Percentiles rank a stretch among this genome's conserved stretches.
phyloP scores from a whole-genome alignment of 1,140 invertebrate species.

The Asbolus verrucosus region DNA sequence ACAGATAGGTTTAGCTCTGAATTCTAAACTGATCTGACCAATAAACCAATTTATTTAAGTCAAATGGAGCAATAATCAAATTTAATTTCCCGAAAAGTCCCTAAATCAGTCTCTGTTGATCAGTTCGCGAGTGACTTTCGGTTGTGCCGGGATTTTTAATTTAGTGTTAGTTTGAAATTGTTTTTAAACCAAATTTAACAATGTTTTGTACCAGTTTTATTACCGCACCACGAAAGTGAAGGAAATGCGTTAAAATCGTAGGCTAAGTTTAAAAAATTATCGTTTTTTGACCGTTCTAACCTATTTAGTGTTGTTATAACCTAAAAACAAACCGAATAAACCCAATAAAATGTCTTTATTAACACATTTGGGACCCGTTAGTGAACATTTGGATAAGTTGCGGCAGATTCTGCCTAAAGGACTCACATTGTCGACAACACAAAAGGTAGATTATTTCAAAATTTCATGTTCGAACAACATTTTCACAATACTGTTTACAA shows the following conservation, averaged over 20 bases:
- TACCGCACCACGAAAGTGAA: not conserved
- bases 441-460: constrained; percentile 62
- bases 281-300: not conserved
- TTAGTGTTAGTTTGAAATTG: constrained; percentile 48
- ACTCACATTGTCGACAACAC: constrained; percentile 59
- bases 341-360: constrained; percentile 60
- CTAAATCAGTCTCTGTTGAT: constrained; percentile 49
- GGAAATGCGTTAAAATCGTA: not conserved
- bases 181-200: constrained; percentile 36
- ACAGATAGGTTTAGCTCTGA: not conserved
- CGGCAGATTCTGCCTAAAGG: constrained; percentile 56
- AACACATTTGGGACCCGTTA: constrained; percentile 58
- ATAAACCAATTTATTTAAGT: not conserved
- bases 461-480: not conserved
- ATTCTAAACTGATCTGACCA: not conserved
- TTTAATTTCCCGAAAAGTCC: constrained; percentile 6
- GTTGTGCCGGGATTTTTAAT: constrained; percentile 57
- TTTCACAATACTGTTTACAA: constrained; percentile 33
- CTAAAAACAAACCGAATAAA: constrained; percentile 48
- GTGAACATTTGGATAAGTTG: constrained; percentile 57
- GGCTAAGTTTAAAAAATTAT: constrained; percentile 25
- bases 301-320: constrained; percentile 40
- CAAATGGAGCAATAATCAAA: not conserved
- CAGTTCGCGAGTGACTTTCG: constrained; percentile 46
- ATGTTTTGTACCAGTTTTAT: constrained; percentile 18